Evolutionary conservation across 2,888 invertebrate species (phyloP).

Genomic region (Lepetodrilus schrolli): DNA sequence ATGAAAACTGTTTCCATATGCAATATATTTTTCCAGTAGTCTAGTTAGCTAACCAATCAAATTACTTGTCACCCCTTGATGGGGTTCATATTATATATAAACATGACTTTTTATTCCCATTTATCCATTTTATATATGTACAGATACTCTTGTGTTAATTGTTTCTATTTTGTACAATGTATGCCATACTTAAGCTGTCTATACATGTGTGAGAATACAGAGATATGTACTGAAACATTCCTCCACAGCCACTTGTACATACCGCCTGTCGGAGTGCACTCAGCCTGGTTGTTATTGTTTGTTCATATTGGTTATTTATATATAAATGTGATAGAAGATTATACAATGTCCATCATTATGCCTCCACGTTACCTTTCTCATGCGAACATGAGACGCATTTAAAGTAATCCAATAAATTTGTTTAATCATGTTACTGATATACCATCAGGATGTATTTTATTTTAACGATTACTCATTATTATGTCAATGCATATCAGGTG

Average conservation of each 20-base stretch:
- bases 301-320: background rate
- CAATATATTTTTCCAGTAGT: conserved; percentile 23
- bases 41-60: conserved; percentile 16
- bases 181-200: no score
- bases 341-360: no score
- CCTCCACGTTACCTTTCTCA: no score
- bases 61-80: conserved; percentile 13
- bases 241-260: no score
- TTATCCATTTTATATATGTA: conserved; percentile 17
- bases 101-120: background rate
- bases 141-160: background rate
- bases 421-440: no score
- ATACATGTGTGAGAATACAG: no score
- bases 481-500: no score
- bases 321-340: background rate
- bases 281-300: background rate
- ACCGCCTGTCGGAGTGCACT: background rate
- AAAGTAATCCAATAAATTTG: no score
- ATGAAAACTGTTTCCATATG: conserved; percentile 16
- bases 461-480: no score
- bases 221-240: no score
- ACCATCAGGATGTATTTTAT: no score
- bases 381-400: no score
- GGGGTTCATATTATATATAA: background rate
- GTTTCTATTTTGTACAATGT: conserved; percentile 10